phyloP scores from a whole-genome alignment of 2,888 invertebrate genomes.

The Ochropacha duplaris region DNA sequence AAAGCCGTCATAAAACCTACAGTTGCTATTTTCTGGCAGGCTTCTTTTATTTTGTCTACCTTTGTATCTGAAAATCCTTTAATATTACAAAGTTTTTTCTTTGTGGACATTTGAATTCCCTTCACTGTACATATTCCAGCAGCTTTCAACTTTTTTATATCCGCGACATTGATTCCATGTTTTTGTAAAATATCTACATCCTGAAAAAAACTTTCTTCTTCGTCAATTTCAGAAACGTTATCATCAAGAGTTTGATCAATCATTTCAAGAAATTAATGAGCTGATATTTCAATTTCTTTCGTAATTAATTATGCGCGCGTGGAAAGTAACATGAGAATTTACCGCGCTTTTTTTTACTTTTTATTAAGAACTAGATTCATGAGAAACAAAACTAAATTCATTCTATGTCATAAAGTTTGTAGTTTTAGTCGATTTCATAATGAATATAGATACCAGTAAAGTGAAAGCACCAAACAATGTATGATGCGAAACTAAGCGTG shows the following conservation, averaged over 20 bases:
- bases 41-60: slow-evolving; percentile 91
- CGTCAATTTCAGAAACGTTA: slow-evolving; percentile 79
- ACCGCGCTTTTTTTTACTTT: slow-evolving; percentile 21
- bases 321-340: slow-evolving; percentile 15
- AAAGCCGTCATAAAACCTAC: slow-evolving; percentile 88
- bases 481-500: too few relatives aligned
- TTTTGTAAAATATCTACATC: slow-evolving; percentile 87
- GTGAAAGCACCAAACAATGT: too few relatives aligned
- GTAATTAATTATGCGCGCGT: background rate
- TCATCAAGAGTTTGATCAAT: slow-evolving; percentile 71
- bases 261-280: slow-evolving; percentile 33
- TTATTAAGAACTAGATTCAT: background rate
- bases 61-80: slow-evolving; percentile 91
- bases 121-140: slow-evolving; percentile 91
- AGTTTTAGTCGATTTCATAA: too few relatives aligned
- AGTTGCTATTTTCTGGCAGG: slow-evolving; percentile 85
- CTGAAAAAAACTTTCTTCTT: slow-evolving; percentile 88
- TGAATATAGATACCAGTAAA: too few relatives aligned
- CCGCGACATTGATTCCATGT: slow-evolving; percentile 86
- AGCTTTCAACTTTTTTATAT: slow-evolving; percentile 89
- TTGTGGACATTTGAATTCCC: slow-evolving; percentile 91
- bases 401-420: too few relatives aligned
- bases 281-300: background rate
- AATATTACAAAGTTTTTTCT: slow-evolving; percentile 86
- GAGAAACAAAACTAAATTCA: too few relatives aligned